Conservation (phyloP, 2,113 vertebrate genomes). For the Platycercus adscitus region DNA sequence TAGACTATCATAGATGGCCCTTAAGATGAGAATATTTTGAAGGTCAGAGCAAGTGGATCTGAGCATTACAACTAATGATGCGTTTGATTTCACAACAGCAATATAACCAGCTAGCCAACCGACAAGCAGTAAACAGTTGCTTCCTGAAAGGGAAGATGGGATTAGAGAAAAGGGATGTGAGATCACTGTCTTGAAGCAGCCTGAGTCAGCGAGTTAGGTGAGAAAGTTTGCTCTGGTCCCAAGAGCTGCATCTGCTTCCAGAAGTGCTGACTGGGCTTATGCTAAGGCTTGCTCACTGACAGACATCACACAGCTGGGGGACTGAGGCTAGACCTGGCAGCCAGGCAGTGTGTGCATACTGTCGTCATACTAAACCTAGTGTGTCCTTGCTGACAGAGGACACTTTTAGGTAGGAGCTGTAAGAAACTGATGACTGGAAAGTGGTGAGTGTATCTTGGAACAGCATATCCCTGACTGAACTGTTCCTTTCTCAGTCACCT, state of each 20-base stretch:
- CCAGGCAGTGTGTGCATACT: background rate
- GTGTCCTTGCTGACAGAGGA: background rate
- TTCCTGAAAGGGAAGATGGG: conserved; percentile 28
- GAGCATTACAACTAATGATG: background rate
- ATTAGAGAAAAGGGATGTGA: conserved; percentile 5
- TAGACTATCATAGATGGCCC: background rate
- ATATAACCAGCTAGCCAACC: background rate
- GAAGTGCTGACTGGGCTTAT: background rate
- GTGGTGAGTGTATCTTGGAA: background rate
- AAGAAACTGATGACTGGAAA: background rate
- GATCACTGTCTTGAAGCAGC: background rate
- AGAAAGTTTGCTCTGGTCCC: background rate
- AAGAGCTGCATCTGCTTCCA: background rate
- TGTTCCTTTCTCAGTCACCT: background rate
- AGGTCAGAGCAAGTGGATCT: conserved; percentile 5
- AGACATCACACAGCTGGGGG: accelerated
- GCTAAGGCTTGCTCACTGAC: background rate
- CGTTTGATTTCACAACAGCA: background rate
- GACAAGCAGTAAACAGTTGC: background rate
- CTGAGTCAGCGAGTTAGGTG: conserved; percentile 29
- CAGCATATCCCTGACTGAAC: background rate
- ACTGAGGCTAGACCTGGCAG: background rate
- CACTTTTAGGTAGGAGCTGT: background rate
- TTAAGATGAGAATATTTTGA: background rate
- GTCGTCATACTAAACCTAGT: background rate